Percentiles rank a stretch among this genome's conserved stretches.
Conservation (phyloP, 2,888 invertebrate genomes). For the Chesias legatella region DNA sequence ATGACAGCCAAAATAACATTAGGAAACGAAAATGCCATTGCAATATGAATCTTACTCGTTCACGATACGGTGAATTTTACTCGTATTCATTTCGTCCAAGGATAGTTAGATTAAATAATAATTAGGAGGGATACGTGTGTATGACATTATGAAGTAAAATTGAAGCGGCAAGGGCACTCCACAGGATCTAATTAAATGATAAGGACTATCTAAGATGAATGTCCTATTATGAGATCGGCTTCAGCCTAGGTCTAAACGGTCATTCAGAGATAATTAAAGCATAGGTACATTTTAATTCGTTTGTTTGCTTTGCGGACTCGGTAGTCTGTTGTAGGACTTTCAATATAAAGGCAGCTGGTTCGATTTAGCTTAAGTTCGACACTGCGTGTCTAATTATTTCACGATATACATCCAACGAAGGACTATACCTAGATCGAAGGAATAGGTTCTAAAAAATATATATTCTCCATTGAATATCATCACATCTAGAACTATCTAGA, state of each 20-base stretch:
- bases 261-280: slow-evolving; percentile 27
- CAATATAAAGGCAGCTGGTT: no score
- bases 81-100: background rate
- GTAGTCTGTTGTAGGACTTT: no score
- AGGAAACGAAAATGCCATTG: no score
- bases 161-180: slow-evolving; percentile 71
- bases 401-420: no score
- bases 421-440: no score
- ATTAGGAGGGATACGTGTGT: slow-evolving; percentile 71
- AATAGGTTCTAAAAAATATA: no score
- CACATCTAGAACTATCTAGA: no score
- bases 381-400: no score
- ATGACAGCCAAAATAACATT: no score
- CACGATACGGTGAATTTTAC: slow-evolving; percentile 18
- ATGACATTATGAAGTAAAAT: slow-evolving; percentile 80
- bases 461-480: no score
- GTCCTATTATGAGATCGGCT: slow-evolving; percentile 55
- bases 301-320: no score
- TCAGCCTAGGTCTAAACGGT: slow-evolving; percentile 26
- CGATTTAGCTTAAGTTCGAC: no score
- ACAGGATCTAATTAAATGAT: slow-evolving; percentile 80
- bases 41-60: slow-evolving; percentile 33
- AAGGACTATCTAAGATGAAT: slow-evolving; percentile 76
- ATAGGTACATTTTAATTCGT: slow-evolving; percentile 6
- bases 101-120: slow-evolving; percentile 25